Base-by-base conservation (phyloP, 2,888 invertebrate genomes). In the Galeopsomyia nigrocyanea region DNA sequence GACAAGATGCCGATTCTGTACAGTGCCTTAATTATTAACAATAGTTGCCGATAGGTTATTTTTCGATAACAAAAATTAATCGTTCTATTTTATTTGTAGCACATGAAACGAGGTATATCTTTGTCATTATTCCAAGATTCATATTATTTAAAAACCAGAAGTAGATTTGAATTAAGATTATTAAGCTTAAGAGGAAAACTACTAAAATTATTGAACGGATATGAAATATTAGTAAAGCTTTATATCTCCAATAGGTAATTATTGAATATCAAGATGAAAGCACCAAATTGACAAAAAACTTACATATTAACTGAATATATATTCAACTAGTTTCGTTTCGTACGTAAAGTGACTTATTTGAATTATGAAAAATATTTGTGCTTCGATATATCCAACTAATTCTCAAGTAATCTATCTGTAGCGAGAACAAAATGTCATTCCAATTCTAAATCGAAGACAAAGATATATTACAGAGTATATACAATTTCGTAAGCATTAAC, bases 391-490 rank as follows among this genome's bases (percentile, higher is more conserved):
- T 26, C 14, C 56, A 61, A 61, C 26, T 62, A 61, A 66, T 39
- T 31, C 3, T 3, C 31, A 3, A 7, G 7, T 39, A 1, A 69
- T 50, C 26, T 66, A 69, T 10, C 31, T 26, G 5, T 26, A 68
- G 17, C 47, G 57, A 53, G 17, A 55, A 63, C 55, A 74, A 76
- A 76, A 79, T 71, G 71, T 78, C 75, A 74, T 70, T 76, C 76
- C 58, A 71, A 64, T 10, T 39, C 74, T 77, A 78, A 77, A 73
- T 68, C 71, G 74, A 75, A 69, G 75, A 76, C 75, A 74, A 76
- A 81, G 65, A 73, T 80, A 81, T 79, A 75, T 79, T 80, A 82
- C 79, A 81, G 78, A 80, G 77, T 81, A 80, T 82, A 80, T 81
- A 81, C 81, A 82, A 81, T 79, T 75, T 77, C 68, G 26, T 65